Percentiles rank a stretch among this genome's conserved stretches.
Conservation (phyloP, 2,797 vertebrate genomes). For the Crocodylus rhombifer region DNA sequence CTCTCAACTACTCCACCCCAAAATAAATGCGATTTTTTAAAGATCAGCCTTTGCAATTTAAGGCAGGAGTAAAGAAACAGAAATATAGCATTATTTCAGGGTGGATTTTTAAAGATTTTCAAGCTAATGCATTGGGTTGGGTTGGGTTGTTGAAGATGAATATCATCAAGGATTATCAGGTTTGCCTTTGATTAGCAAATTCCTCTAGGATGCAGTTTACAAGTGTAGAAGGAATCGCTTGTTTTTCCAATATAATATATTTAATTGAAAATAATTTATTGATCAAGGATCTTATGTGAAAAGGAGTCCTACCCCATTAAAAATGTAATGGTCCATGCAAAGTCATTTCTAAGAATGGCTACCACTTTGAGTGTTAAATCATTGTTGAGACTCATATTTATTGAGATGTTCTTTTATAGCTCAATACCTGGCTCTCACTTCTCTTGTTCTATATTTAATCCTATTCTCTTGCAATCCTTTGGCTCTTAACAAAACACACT, state of each 20-base stretch:
- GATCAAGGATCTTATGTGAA: neutral
- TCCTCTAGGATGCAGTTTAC: neutral
- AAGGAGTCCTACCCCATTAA: fast-evolving
- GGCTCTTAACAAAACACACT: neutral
- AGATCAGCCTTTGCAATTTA: neutral
- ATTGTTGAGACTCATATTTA: neutral
- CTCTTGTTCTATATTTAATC: neutral
- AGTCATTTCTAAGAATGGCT: neutral
- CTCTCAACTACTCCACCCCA: neutral
- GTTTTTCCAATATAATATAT: neutral
- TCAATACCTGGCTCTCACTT: neutral
- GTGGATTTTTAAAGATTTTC: neutral
- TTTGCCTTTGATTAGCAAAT: neutral
- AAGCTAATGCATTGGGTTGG: neutral
- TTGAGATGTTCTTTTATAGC: neutral
- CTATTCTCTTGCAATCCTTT: neutral
- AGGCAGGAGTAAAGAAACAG: neutral
- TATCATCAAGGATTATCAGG: neutral
- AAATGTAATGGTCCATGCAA: neutral
- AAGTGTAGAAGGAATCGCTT: neutral
- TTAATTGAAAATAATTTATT: neutral
- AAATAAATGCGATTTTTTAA: neutral
- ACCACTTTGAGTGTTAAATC: neutral
- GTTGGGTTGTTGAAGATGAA: neutral
- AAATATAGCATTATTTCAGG: neutral